These are phyloP conservation scores for Scaptomyza tumidula DNA, from an alignment of 2,888 invertebrate species.

Conservation along the genomic window DNA sequence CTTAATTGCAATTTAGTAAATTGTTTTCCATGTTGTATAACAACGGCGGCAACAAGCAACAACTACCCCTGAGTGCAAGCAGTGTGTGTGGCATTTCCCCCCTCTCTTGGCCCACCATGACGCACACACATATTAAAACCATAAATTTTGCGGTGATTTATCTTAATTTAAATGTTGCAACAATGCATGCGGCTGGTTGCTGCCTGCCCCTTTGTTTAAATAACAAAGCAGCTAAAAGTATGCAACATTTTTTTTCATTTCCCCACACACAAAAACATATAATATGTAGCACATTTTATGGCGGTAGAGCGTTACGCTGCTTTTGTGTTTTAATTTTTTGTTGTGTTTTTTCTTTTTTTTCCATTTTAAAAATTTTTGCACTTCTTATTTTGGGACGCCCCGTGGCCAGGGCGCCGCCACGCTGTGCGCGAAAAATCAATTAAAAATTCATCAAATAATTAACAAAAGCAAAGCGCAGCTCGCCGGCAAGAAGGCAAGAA, in stretches of 20 bases:
- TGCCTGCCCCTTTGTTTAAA: conserved; percentile 66
- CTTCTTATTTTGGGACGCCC: conserved; percentile 13
- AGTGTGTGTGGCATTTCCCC: background rate
- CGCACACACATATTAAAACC: conserved; percentile 72
- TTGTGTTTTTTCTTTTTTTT: conserved; percentile 17
- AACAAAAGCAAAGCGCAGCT: conserved; percentile 74
- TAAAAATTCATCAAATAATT: conserved; percentile 83
- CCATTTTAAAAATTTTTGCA: conserved; percentile 13
- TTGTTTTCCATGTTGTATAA: conserved; percentile 81
- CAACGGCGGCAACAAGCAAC: conserved; percentile 77
- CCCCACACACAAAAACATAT: conserved; percentile 15
- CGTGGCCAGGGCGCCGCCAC: conserved; percentile 38
- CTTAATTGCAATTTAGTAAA: conserved; percentile 83
- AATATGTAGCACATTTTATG: conserved; percentile 49
- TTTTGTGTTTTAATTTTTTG: conserved; percentile 45
- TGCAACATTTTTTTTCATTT: conserved; percentile 62
- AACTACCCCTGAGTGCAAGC: conserved; percentile 32
- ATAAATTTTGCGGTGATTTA: conserved; percentile 84
- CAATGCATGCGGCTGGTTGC: conserved; percentile 67
- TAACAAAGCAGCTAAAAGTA: conserved; percentile 78
- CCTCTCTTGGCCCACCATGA: conserved; percentile 2
- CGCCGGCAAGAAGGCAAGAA: conserved; percentile 56
- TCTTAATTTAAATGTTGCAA: conserved; percentile 84
- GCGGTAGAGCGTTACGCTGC: conserved; percentile 13
- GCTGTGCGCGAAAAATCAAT: conserved; percentile 81